These are phyloP conservation scores for Armadillidium nasatum DNA, from an alignment of 1,140 invertebrate genomes.

Conservation along the genomic window DNA sequence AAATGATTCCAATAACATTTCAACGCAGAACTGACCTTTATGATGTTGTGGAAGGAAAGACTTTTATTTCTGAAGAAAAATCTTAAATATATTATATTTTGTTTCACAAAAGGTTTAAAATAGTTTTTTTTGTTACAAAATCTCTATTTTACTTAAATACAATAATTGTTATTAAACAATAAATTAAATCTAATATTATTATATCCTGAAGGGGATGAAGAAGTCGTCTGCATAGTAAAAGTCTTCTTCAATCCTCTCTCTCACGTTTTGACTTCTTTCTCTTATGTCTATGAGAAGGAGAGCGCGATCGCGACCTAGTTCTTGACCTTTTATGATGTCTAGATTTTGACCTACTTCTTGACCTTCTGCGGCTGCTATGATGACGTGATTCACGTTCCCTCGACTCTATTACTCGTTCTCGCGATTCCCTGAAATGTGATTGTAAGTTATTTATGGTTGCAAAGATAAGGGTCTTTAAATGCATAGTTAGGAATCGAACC, in stretches of 20 bases:
- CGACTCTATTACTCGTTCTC: neutral
- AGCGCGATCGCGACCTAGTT: conserved; percentile 26
- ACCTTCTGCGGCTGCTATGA: conserved; percentile 25
- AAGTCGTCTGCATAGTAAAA: neutral
- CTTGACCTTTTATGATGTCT: conserved; percentile 25
- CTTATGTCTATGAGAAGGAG: conserved; percentile 31
- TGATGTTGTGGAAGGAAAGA: neutral
- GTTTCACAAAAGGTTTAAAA: too few relatives aligned
- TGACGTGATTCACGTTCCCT: conserved; percentile 22
- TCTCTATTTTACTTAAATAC: neutral
- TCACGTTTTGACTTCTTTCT: conserved; percentile 35
- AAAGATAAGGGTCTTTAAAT: neutral
- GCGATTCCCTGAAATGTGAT: neutral
- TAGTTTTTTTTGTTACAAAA: neutral
- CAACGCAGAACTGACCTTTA: neutral
- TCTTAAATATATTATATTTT: neutral
- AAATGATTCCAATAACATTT: neutral
- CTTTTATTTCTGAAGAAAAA: neutral
- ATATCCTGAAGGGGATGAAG: neutral
- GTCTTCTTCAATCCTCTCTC: conserved; percentile 16
- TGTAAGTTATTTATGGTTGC: neutral
- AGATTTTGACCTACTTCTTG: conserved; percentile 29
- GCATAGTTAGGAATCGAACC: neutral
- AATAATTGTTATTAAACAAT: neutral
- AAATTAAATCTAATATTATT: neutral